Evolutionary conservation across 1,140 invertebrate species (phyloP).

Genomic region (Lasaia peninsularis): DNA sequence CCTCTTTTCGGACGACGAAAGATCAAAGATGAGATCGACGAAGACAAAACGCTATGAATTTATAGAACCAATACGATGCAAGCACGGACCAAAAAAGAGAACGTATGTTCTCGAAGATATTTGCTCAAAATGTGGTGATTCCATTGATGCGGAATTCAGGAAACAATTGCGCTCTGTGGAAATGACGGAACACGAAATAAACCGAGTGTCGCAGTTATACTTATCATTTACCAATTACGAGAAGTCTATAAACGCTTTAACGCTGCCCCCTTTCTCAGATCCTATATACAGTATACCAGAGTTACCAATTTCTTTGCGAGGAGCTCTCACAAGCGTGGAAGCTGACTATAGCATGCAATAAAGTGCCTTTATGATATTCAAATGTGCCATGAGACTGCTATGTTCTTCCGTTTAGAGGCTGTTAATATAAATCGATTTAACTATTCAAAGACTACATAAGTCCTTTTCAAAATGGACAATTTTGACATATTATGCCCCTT

Average conservation of each 20-base stretch:
- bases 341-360: constrained; percentile 40
- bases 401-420: not conserved
- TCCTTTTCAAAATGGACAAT: not conserved
- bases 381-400: constrained; percentile 43
- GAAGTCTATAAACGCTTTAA: constrained; percentile 47
- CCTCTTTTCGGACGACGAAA: constrained; percentile 39
- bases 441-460: not conserved
- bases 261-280: constrained; percentile 53
- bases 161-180: constrained; percentile 48
- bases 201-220: constrained; percentile 51
- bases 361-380: constrained; percentile 32
- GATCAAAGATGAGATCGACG: constrained; percentile 25
- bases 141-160: constrained; percentile 42
- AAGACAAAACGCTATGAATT: constrained; percentile 46
- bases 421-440: constrained; percentile 1
- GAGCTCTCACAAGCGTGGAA: constrained; percentile 39
- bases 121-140: constrained; percentile 58
- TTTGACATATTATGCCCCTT: not conserved
- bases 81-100: constrained; percentile 39
- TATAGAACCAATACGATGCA: constrained; percentile 49
- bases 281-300: constrained; percentile 61
- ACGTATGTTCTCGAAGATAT: constrained; percentile 40
- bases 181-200: constrained; percentile 62
- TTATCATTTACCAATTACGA: constrained; percentile 52
- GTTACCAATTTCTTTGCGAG: constrained; percentile 42